Base-by-base conservation (phyloP, 2,888 invertebrate species). In the Meandrusa payeni region DNA sequence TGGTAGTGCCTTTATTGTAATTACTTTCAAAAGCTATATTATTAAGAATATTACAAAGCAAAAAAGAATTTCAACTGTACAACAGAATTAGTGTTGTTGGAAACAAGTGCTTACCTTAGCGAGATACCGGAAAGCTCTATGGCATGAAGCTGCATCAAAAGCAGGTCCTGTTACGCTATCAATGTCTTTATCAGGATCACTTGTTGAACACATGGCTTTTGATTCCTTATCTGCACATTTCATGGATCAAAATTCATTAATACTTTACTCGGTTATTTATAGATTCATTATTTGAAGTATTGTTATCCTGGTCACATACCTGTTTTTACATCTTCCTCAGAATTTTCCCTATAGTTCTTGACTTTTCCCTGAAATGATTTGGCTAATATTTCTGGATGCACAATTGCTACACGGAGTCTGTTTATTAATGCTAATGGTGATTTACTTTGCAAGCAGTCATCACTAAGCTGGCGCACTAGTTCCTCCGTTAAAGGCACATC, bases 141-240 rank as follows among this genome's bases (percentile, higher is more conserved):
- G 88, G 55, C 95, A 90, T 0, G 94, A 90, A 0, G 89, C 88
- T 34, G 95, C 88, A 73, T 96, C 95, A n/a, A 95, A 88, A 12
- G 82, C 89, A 0, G 87, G 83, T 65, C 91, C 71, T 49, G 85
- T 63, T 46, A 91, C 89, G 59, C 94, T 92, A 62, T 97, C 96
- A 59, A 94, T 93, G 66, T 97, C 97, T 78, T 97, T 97, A 59
- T 97, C 97, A 51, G 92, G 91, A 69, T 97, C 96, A 37, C 76
- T 77, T 3, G 79, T 71, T 22, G 78, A 76, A 56, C 79, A 73
- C 75, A 72, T 79, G 45, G 76, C 81, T 60, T 76, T 70, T 40
- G 69, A 75, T 52, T 82, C 83, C 57, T 83, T 83, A 52, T 76
- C 83, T 83, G 53, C 2, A 64, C 65, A 24, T 37, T 7, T 2